Base-by-base conservation (phyloP, 2,797 vertebrate genomes). In the Dallia pectoralis region DNA sequence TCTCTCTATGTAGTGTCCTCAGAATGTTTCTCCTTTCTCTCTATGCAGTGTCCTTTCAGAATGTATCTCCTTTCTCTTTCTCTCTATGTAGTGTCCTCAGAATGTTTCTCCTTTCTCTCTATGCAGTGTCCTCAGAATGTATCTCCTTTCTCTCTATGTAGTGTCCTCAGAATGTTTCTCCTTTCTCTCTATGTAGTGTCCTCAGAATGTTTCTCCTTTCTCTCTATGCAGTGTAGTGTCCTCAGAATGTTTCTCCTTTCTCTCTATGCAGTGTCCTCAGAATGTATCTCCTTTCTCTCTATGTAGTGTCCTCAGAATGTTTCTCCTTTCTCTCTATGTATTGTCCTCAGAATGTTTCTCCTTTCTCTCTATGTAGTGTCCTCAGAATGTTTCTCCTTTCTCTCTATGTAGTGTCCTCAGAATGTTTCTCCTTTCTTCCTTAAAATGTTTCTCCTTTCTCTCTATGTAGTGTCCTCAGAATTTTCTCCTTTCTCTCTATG, bases 271-370 rank as follows among this genome's bases (percentile, higher is more conserved):
- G n/a, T n/a, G n/a, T n/a, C n/a, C n/a, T n/a, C n/a, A n/a, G n/a
- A n/a, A n/a, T n/a, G n/a, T n/a, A n/a, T n/a, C n/a, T n/a, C n/a
- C n/a, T n/a, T n/a, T n/a, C 88, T 91, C 85, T 67, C 87, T 89
- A 84, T 86, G 83, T 90, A 86, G 87, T 87, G 91, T 91, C 88
- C 90, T 87, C 87, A 87, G 78, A 92, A 91, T 89, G 87, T 87
- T 90, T 19, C 25, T 36, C 27, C 15, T 74, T 56, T 63, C 36
- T 74, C 61, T 53, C 82, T 89, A n/a, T n/a, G n/a, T n/a, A n/a
- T n/a, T n/a, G n/a, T n/a, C n/a, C n/a, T n/a, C n/a, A n/a, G n/a
- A n/a, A n/a, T n/a, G n/a, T n/a, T n/a, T n/a, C n/a, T n/a, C n/a
- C n/a, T n/a, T n/a, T n/a, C 88, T 91, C 85, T 67, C 87, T 89